These are phyloP conservation scores for Drosophila eohydei DNA, from an alignment of 2,888 invertebrate species.

Conservation along the genomic window DNA sequence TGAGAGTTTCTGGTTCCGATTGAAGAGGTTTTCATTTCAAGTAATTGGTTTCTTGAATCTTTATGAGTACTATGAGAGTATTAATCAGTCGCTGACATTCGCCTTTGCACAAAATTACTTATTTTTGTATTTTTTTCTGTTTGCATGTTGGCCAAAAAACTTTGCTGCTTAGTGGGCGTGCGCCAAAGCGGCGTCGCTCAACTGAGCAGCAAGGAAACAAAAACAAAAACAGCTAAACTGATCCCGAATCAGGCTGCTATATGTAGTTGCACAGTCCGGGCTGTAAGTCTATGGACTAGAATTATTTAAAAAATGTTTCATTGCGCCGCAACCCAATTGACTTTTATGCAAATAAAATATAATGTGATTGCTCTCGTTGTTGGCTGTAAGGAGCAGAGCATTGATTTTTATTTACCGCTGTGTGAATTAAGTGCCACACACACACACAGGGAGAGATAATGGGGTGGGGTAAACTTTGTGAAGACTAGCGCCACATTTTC, in stretches of 20 bases:
- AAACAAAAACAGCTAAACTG: slow-evolving; percentile 11
- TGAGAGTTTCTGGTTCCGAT: too few relatives aligned
- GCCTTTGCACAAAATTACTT: neutral
- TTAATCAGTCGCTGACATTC: neutral
- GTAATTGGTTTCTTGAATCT: neutral
- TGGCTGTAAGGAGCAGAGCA: slow-evolving; percentile 58
- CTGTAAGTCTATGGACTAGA: slow-evolving; percentile 38
- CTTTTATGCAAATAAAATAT: slow-evolving; percentile 78
- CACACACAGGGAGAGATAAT: slow-evolving; percentile 13
- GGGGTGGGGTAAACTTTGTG: slow-evolving; percentile 11
- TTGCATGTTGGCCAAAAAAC: slow-evolving; percentile 49
- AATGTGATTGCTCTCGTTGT: slow-evolving; percentile 65
- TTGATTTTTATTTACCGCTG: slow-evolving; percentile 76
- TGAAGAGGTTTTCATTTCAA: too few relatives aligned
- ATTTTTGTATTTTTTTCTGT: slow-evolving; percentile 18
- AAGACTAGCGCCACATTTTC: slow-evolving; percentile 69
- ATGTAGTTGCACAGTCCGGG: slow-evolving; percentile 11
- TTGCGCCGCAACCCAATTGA: slow-evolving; percentile 71
- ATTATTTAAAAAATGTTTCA: slow-evolving; percentile 69
- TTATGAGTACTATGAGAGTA: neutral
- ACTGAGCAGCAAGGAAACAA: slow-evolving; percentile 15
- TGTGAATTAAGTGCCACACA: slow-evolving; percentile 63
- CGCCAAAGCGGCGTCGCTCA: slow-evolving; percentile 66
- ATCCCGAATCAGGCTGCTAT: slow-evolving; percentile 16
- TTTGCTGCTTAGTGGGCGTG: slow-evolving; percentile 66